Evolutionary conservation across 1,140 invertebrate species (phyloP), one percentile per base, ranked within the genome.

Genomic region (Leptinotarsa texana): DNA sequence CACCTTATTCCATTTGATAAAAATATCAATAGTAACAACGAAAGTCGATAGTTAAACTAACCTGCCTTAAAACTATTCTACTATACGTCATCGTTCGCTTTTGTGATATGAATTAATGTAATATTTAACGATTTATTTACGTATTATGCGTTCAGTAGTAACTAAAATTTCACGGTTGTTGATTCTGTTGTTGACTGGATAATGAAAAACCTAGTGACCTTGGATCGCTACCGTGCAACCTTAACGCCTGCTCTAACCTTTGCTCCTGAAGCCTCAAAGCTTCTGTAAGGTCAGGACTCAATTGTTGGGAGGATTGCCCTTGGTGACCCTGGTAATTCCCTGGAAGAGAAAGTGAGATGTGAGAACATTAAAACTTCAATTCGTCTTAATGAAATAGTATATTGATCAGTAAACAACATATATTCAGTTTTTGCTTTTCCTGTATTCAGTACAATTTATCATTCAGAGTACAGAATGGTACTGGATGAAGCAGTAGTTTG

Each of bases 251-350:
- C 81, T 94, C 93, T 80, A 95, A 84, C 81, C 93, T 87, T 80
- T 94, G 93, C 81, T 94, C 93, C 80, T 94, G 93, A 66, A 94
- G 88, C 82, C 93, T 87, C 69, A 94, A 87, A 11, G 92, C 93
- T 83, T 95, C 93, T 1, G 88, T 89, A 49, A 90, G 82, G 79
- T 91, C 90, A 3, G 89, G 88, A 66, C 88, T 89, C 24, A 90
- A 81, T 76, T 88, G 87, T 63, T 89, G 87, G 68, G 87, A 87
- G 11, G 83, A 77, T 77, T 83, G 82, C 51, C 79, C 81, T 84
- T 81, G 88, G 80, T 79, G 81, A 66, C 15, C 86, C 86, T 78
- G 86, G 86, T 82, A 88, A 87, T 84, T 87, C 88, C 88, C 85
- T 84, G 83, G 22, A 77, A 74, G 84, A 62, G 85, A 86, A 78